Evolutionary conservation across 2,888 invertebrate species (phyloP).

Genomic region (Myopa tessellatipennis): DNA sequence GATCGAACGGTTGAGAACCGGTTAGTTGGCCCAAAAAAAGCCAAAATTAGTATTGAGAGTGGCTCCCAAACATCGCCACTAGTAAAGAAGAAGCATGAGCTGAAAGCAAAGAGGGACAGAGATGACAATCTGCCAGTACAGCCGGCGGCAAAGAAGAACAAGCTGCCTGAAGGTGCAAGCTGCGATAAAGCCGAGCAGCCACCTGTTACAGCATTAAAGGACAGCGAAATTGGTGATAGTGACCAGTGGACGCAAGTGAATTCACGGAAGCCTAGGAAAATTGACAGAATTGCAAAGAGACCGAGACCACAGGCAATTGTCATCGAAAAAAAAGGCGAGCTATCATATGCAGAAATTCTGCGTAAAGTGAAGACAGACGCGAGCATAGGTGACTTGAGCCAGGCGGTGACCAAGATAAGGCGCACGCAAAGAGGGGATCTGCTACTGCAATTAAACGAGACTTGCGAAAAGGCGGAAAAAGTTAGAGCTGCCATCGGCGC

Average conservation of each 20-base stretch:
- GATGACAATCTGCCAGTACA: not conserved
- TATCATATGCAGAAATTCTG: not conserved
- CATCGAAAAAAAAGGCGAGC: not conserved
- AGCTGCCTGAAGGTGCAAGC: not conserved
- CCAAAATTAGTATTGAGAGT: not conserved
- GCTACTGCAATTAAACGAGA: not conserved
- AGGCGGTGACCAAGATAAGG: not conserved
- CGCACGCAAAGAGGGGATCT: not conserved
- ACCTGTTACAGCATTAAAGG: not conserved
- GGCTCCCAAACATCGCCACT: not conserved
- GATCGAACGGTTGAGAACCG: not conserved
- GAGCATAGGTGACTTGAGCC: not conserved
- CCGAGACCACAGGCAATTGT: not conserved
- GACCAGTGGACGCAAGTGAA: not conserved
- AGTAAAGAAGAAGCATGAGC: not conserved
- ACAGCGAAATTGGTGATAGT: not conserved
- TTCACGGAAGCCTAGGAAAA: not conserved
- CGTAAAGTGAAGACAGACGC: not conserved
- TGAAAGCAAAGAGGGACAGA: not conserved
- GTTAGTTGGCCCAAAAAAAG: not conserved
- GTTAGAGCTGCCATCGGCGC: not conserved
- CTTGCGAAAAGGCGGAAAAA: not conserved
- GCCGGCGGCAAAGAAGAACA: slow-evolving; percentile 4
- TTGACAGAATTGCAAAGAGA: not conserved
- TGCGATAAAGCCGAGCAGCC: not conserved